phyloP scores from a whole-genome alignment of 2,113 vertebrate genomes.

The Triplophysa siluroides region DNA sequence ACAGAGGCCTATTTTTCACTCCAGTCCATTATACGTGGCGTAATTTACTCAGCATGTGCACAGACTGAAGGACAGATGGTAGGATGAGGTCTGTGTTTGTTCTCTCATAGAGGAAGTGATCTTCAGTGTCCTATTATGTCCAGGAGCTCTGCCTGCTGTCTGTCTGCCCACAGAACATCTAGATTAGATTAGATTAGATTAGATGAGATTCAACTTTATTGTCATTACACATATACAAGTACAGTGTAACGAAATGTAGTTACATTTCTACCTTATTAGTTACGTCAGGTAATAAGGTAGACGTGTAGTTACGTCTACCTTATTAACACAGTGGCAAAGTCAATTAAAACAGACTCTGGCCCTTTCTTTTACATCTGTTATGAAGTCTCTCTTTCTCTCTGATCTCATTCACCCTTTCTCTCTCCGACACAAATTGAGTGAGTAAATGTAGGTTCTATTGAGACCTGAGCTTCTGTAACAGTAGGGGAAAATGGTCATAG shows the following conservation, averaged over 20 bases:
- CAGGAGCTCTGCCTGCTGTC: conserved; percentile 39
- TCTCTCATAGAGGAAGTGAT: conserved; percentile 42
- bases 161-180: conserved; percentile 22
- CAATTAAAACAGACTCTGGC: conserved; percentile 53
- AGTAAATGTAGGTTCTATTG: not conserved
- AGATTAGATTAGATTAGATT: too few species aligned
- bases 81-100: conserved; percentile 19
- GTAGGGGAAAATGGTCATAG: not conserved
- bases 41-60: conserved; percentile 50
- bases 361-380: conserved; percentile 13
- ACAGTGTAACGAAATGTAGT: too few species aligned
- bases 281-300: too few species aligned
- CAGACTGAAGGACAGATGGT: conserved; percentile 40
- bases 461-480: not conserved
- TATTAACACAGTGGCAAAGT: conserved; percentile 54
- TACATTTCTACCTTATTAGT: too few species aligned
- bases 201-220: too few species aligned
- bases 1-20: conserved; percentile 40
- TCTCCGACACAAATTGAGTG: conserved; percentile 7
- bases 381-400: conserved; percentile 30
- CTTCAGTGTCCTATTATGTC: conserved; percentile 45
- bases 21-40: conserved; percentile 35
- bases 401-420: not conserved
- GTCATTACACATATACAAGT: too few species aligned
- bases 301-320: too few species aligned